Evolutionary conservation across 2,113 vertebrate species (phyloP), one percentile per base, ranked within the genome.

Genomic region (Macrotus californicus): DNA sequence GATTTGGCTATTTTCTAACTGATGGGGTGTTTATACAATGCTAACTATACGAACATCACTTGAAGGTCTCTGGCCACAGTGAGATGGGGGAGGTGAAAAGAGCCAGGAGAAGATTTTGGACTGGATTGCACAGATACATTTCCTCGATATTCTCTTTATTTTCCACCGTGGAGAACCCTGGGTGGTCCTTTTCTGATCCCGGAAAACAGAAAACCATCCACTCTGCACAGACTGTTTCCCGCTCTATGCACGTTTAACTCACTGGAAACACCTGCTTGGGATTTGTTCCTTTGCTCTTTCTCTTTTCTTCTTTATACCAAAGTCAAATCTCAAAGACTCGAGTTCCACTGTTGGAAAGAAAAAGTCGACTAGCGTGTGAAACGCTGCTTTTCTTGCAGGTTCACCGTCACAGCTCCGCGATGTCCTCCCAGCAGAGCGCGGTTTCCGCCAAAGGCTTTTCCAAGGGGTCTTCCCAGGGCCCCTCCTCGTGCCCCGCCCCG

Each of bases 401-500:
- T 79, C 21, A 4, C 61, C 3, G 39, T 29, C 67, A 91, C 19
- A 5, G 73, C 56, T 9, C 48, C 24, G 48, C 13, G 7, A 97
- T 97, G 97, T 95, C 97, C 26, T 95, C 84, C 48, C 94, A 97
- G 64, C 97, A 95, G 72, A 26, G 76, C 15, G 70, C 79, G 26
- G 52, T 43, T 21, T 52, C 61, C 12, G n/a, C 89, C 54, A 93
- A 82, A 64, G 85, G 85, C 76, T 79, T 59, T 34, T 46, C 61
- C 91, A 87, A 80, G 52, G 83, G 82, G 7, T 72, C 96, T 13
- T 92, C 96, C 19, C 94, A 95, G 93, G 88, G 94, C 52, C 15
- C 96, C 0, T 2, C 50, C 1, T 56, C 96, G 0, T 88, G 93
- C 13, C 59, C 96, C 0, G 64, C 94, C 1, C 97, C 80, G 16